These are phyloP conservation scores for Regulus satrapa DNA, from an alignment of 2,113 vertebrate genomes.

Conservation along the genomic window DNA sequence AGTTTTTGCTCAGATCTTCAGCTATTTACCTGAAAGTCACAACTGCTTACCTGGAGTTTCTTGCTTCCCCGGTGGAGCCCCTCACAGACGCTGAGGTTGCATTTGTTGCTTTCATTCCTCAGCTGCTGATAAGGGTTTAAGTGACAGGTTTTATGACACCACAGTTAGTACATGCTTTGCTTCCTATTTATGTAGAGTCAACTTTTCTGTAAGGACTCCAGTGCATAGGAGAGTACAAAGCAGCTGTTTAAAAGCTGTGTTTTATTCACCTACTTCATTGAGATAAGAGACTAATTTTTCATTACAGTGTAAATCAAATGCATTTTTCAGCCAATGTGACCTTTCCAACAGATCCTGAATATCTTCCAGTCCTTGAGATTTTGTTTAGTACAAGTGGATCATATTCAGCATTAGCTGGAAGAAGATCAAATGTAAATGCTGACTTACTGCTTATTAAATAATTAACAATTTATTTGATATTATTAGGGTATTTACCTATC, in stretches of 20 bases:
- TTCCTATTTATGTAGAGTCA: not conserved
- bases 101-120: not conserved
- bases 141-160: not conserved
- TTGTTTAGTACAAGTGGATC: not conserved
- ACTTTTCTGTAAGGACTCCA: not conserved
- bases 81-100: not conserved
- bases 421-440: slow-evolving; percentile 8
- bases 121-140: not conserved
- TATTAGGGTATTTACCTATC: not conserved
- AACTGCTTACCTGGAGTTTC: not conserved
- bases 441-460: not conserved
- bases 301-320: not conserved
- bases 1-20: not conserved
- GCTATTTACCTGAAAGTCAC: not conserved
- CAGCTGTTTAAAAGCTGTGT: not conserved
- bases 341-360: not conserved
- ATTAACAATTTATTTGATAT: not conserved
- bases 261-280: not conserved
- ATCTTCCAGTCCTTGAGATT: slow-evolving; percentile 29
- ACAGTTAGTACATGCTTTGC: not conserved
- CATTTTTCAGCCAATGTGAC: not conserved
- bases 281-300: slow-evolving; percentile 7
- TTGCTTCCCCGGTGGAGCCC: not conserved
- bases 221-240: not conserved
- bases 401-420: not conserved